phyloP scores from a whole-genome alignment of 2,888 invertebrate genomes.

The Crematogaster levior region DNA sequence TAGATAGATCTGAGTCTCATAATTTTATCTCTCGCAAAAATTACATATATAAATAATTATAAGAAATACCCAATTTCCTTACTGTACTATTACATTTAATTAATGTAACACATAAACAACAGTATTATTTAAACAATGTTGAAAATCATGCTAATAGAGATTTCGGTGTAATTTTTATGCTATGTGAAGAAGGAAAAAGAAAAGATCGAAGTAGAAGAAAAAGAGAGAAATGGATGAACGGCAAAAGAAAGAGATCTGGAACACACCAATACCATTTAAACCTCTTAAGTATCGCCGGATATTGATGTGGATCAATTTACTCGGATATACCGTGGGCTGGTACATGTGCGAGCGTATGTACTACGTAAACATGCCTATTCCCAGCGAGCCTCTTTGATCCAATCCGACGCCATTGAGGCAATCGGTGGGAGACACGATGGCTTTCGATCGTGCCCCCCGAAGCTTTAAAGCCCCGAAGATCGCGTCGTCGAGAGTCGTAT shows the following conservation, averaged over 20 bases:
- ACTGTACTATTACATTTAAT: neutral
- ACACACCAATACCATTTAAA: slow-evolving; percentile 48
- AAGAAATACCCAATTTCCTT: neutral
- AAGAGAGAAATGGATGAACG: neutral
- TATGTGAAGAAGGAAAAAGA: neutral
- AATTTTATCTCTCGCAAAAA: neutral
- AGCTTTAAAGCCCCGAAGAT: slow-evolving; percentile 62
- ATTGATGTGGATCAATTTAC: slow-evolving; percentile 64
- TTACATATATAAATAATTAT: neutral
- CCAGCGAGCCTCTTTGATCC: slow-evolving; percentile 66
- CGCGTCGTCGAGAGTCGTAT: slow-evolving; percentile 56
- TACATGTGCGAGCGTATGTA: slow-evolving; percentile 47
- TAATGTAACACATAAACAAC: neutral
- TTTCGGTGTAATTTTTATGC: neutral
- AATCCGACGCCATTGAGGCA: slow-evolving; percentile 63
- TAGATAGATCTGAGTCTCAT: neutral
- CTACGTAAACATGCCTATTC: slow-evolving; percentile 61
- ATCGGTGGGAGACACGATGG: slow-evolving; percentile 51
- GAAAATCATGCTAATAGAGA: neutral
- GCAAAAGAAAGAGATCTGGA: slow-evolving; percentile 20
- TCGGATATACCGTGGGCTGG: slow-evolving; percentile 50
- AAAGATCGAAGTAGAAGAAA: neutral
- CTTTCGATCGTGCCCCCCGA: slow-evolving; percentile 57
- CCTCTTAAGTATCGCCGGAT: slow-evolving; percentile 50
- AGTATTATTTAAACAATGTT: neutral